Base-by-base conservation (phyloP, 2,113 vertebrate genomes). In the Rhodinocichla rosea region DNA sequence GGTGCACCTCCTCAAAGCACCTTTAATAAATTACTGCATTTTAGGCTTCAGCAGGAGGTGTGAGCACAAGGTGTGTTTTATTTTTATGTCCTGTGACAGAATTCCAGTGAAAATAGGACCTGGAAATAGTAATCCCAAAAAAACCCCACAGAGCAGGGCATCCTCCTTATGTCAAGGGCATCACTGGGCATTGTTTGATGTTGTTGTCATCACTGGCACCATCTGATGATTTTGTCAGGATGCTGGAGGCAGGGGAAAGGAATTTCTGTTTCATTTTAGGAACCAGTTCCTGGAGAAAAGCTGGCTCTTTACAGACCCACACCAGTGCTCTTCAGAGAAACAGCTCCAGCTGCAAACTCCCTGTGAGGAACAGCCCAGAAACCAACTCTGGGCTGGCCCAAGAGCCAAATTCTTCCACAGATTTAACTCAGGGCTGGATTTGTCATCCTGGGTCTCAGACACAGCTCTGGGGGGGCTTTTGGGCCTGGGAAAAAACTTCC, bases 391-490 rank as follows among this genome's bases (percentile, higher is more conserved):
- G 78, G 60, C 35, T n/a, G 13, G 7, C 67, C 18, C 59, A 57
- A 22, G 80, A 87, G 71, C 26, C 80, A 86, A 83, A 88, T 23
- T 28, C 37, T 30, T 32, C 83, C 4, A 7, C 33, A 30, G 57
- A 28, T 39, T 19, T 40, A 20, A 0, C 1, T 26, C 30, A 19
- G 65, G 73, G 33, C 2, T 55, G 74, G 37, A 53, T 75, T 9
- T 40, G 50, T 56, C 37, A 49, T n/a, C 53, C 59, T 60, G 56
- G 22, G 2, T n/a, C 39, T 73, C 60, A 30, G 30, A 28, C 26
- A 9, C 1, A 0, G 17, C 44, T 27, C 45, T 44, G 77, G 32
- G 5, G 0, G 1, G 8, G 49, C 15, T 7, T 42, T 60, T n/a
- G 20, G 52, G 39, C 47, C 35, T 52, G 65, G 64, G 11, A 44